Conservation (phyloP, 2,888 invertebrate species). For the Tipula confusa region DNA sequence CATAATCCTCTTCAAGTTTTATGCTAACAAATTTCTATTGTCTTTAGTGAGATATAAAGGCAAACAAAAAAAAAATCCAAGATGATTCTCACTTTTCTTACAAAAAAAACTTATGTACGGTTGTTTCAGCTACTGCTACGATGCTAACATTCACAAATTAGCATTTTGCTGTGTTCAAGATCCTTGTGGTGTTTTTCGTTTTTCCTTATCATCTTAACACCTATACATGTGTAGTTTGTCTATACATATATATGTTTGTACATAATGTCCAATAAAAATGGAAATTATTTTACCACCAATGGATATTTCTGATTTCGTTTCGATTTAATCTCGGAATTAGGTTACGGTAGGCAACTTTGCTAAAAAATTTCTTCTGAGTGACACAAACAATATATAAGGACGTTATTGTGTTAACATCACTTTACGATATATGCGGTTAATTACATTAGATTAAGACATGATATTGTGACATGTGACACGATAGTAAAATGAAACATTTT, state of each 20-base stretch:
- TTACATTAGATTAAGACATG: background rate
- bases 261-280: background rate
- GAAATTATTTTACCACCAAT: background rate
- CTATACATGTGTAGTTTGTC: too few species aligned
- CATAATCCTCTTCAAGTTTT: conserved; percentile 6
- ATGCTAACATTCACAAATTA: background rate
- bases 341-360: background rate
- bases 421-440: background rate
- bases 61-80: background rate
- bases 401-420: background rate
- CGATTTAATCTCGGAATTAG: background rate
- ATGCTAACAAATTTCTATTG: conserved; percentile 3
- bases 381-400: background rate
- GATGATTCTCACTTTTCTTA: background rate
- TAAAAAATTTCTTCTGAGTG: too few species aligned
- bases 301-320: background rate
- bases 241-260: background rate
- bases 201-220: background rate
- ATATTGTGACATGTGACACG: background rate
- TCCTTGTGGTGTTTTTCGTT: background rate
- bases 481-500: background rate
- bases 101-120: background rate
- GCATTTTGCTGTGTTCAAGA: background rate
- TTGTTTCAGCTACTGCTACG: background rate
- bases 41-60: background rate